Evolutionary conservation across 2,113 vertebrate species (phyloP).

Genomic region (Salvelinus alpinus): DNA sequence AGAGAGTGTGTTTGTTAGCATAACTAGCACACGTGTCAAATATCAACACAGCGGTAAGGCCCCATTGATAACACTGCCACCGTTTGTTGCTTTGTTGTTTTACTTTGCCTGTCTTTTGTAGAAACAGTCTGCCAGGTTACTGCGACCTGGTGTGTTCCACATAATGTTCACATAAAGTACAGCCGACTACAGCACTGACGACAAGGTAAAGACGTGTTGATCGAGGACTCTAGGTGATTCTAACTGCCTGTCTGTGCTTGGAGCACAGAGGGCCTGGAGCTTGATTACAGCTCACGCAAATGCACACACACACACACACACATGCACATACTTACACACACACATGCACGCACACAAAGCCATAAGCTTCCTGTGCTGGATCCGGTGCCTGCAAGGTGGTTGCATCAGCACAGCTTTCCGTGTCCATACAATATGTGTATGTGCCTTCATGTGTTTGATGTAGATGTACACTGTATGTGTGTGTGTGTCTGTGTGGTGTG

Average conservation of each 20-base stretch:
- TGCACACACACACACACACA: background rate
- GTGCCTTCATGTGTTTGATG: background rate
- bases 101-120: constrained; percentile 40
- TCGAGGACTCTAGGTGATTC: background rate
- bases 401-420: background rate
- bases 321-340: background rate
- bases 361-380: background rate
- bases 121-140: background rate
- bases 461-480: background rate
- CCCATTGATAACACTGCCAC: constrained; percentile 69
- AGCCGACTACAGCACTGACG: background rate
- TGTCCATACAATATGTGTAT: background rate
- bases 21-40: constrained; percentile 46
- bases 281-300: background rate
- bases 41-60: constrained; percentile 12
- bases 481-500: background rate
- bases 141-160: constrained; percentile 72
- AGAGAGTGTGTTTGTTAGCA: constrained; percentile 66
- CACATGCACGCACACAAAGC: background rate
- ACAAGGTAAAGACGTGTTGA: too few relatives aligned
- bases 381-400: background rate
- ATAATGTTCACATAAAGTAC: constrained; percentile 38
- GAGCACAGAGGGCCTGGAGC: background rate
- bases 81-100: constrained; percentile 63
- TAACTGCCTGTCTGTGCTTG: background rate